A percentile compares a stretch with the other conserved stretches of the same genome.
Conservation (phyloP, 2,797 vertebrate species). For the Fratercula arctica region DNA sequence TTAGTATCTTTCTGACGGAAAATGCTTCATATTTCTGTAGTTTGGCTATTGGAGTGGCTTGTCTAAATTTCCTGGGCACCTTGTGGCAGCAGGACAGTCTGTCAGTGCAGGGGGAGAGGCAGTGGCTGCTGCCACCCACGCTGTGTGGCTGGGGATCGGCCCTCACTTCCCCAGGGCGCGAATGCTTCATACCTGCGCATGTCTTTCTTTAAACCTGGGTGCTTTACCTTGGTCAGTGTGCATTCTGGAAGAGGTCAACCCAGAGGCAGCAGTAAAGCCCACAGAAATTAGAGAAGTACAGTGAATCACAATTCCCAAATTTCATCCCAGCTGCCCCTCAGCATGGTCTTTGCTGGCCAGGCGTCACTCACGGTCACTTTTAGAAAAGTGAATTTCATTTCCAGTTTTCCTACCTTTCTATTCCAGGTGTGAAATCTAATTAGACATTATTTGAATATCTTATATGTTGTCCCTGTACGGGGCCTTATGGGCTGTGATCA, state of each 20-base stretch:
- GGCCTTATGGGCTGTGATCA: background rate
- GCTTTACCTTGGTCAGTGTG: background rate
- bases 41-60: background rate
- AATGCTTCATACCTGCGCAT: background rate
- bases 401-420: background rate
- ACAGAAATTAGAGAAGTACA: background rate
- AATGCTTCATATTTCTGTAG: background rate
- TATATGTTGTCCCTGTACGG: background rate
- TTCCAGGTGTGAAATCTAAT: background rate
- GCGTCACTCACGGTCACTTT: background rate
- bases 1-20: background rate
- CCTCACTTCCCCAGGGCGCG: background rate
- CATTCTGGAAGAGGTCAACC: background rate
- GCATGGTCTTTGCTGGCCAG: background rate
- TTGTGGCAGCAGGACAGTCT: background rate
- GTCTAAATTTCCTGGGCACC: background rate
- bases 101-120: background rate
- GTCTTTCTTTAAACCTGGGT: background rate
- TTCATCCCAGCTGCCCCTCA: background rate
- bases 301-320: background rate
- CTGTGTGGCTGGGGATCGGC: fast-evolving
- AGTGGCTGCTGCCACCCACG: background rate
- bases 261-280: background rate
- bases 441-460: background rate
- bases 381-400: background rate